A percentile compares a stretch with the other conserved stretches of the same genome.
These are phyloP conservation scores for Lycophotia porphyrea DNA, from an alignment of 2,888 invertebrate species.

Conservation along the genomic window DNA sequence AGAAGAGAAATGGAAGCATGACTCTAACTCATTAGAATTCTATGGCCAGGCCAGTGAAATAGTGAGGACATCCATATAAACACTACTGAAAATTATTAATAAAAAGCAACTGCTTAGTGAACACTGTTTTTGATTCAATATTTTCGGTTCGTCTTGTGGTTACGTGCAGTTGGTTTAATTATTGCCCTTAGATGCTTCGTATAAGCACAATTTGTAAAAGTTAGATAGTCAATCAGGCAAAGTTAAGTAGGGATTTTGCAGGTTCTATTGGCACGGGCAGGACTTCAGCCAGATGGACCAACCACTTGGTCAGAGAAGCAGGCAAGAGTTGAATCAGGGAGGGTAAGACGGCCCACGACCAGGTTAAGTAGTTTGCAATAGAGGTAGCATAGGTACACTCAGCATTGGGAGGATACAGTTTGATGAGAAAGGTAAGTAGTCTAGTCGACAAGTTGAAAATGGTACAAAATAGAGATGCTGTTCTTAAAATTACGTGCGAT, in stretches of 20 bases:
- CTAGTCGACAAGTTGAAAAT: no score
- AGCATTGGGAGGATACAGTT: background rate
- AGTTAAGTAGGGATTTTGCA: background rate
- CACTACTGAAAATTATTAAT: background rate
- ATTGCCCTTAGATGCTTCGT: background rate
- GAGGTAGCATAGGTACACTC: background rate
- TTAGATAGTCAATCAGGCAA: background rate
- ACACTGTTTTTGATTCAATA: background rate
- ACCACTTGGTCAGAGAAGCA: background rate
- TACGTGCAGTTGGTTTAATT: background rate
- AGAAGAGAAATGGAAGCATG: slow-evolving; percentile 17
- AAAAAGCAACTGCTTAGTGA: background rate
- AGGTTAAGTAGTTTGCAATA: background rate
- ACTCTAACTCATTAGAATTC: slow-evolving; percentile 14
- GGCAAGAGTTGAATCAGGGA: background rate
- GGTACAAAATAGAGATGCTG: no score
- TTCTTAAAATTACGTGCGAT: no score
- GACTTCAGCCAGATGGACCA: background rate
- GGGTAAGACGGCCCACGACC: background rate
- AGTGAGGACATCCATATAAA: no score
- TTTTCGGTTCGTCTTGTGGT: background rate
- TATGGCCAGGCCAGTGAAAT: background rate
- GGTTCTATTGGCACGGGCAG: no score
- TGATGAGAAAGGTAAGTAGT: no score
- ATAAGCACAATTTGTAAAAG: background rate